phyloP scores from a whole-genome alignment of 2,113 vertebrate genomes.

The Cochlearius cochlearius region DNA sequence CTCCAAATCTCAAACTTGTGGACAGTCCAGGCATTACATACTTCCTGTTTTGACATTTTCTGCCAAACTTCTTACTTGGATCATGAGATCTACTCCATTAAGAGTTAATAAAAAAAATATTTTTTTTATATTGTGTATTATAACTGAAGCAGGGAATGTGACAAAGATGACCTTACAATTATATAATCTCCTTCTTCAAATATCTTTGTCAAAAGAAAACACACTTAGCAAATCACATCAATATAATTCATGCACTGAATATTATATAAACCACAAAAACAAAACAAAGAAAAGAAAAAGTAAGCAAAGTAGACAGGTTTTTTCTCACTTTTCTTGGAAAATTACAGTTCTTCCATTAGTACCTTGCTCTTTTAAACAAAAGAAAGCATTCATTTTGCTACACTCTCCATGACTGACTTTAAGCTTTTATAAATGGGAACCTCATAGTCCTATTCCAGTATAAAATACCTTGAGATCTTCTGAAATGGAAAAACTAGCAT shows the following conservation, averaged over 20 bases:
- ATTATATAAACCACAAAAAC: background rate
- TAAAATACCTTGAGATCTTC: background rate
- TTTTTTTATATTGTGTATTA: background rate
- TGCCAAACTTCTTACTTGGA: background rate
- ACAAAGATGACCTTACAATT: background rate
- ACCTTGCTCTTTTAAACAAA: background rate
- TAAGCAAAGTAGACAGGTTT: background rate
- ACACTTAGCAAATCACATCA: background rate
- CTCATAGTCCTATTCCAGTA: background rate
- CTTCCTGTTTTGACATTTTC: background rate
- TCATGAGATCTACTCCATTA: background rate
- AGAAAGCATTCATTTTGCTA: background rate
- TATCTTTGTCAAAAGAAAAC: background rate
- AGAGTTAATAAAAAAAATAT: background rate
- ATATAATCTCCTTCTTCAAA: background rate
- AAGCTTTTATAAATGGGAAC: background rate
- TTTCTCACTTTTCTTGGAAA: background rate
- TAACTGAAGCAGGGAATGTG: background rate
- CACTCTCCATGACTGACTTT: background rate
- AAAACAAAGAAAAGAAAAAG: background rate
- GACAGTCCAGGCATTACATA: background rate
- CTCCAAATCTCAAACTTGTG: constrained; percentile 1
- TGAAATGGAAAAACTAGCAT: background rate
- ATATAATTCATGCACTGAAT: background rate
- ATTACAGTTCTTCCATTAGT: background rate